Percentiles rank a stretch among this genome's conserved stretches.
Conservation (phyloP, 1,140 invertebrate genomes). For the Drosophila bocqueti region DNA sequence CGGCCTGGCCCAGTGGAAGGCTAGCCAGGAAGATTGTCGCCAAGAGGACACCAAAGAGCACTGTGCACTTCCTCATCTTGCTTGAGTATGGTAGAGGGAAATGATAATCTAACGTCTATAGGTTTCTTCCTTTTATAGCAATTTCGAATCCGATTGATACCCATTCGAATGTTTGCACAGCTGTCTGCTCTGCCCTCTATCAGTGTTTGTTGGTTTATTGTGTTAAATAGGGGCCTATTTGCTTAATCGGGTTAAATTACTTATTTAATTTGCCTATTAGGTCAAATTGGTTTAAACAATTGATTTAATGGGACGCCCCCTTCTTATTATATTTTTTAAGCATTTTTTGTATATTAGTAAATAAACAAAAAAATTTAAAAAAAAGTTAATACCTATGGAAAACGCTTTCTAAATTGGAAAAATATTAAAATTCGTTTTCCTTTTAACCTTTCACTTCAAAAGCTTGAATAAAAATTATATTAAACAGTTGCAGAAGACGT, state of each 20-base stretch:
- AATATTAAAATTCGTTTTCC: no score
- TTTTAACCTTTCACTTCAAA: no score
- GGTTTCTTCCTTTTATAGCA: background rate
- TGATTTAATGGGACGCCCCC: background rate
- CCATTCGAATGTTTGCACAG: background rate
- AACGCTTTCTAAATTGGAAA: no score
- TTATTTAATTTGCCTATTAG: conserved; percentile 1
- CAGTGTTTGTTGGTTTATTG: background rate
- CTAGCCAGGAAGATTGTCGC: conserved; percentile 12
- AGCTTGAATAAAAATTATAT: no score
- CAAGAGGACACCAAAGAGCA: background rate
- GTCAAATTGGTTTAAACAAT: background rate
- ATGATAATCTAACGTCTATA: background rate
- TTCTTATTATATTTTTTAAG: no score
- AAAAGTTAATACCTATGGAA: no score
- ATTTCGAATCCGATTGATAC: background rate
- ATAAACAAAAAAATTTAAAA: no score
- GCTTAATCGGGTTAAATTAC: background rate
- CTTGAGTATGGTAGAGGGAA: background rate
- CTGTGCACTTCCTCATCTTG: conserved; percentile 7
- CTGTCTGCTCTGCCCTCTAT: background rate
- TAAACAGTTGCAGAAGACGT: no score
- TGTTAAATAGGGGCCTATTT: background rate
- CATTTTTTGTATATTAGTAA: no score
- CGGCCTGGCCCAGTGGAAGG: conserved; percentile 1